Evolutionary conservation across 2,113 vertebrate species (phyloP), one percentile per base, ranked within the genome.

Genomic region (Serinus canaria): DNA sequence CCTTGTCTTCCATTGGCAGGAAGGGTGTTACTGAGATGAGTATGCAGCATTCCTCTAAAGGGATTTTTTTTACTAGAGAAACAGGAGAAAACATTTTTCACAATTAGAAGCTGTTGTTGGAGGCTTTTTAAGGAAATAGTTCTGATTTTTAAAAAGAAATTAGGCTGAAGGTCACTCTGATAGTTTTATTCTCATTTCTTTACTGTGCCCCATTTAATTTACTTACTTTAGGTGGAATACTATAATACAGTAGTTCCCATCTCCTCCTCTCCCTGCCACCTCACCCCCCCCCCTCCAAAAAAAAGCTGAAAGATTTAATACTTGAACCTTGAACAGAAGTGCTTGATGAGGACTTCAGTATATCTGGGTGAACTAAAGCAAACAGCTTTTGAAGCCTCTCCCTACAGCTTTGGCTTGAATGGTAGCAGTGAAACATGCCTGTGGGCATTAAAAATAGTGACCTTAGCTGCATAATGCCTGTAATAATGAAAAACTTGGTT

Each of bases 231-330:
- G 33, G 19, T 84, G 9, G 56, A 91, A 69, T 66, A 49, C 12
- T 60, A 2, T 25, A 68, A 56, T 30, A 33, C 46, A 69, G 79
- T 46, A 70, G 21, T 4, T 68, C 23, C 17, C 6, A 47, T 15
- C 27, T 66, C 22, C 1, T 30, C 5, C 17, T 9, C 2, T 22
- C 14, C 15, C 31, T 35, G 21, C 27, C 6, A 12, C 33, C 7
- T 6, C 13, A 9, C 8, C 6, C 8, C 3, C 5, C 11, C 7
- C 6, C 7, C 3, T 5, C 9, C 2, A 13, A 24, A 31, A 66
- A 53, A 79, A n/a, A 17, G 10, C 11, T 4, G 3, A 10, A 35
- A 55, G 28, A 83, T 11, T 55, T 80, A 41, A 31, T 25, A 35
- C 13, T 50, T 76, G 31, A 4, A 81, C 25, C 12, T 58, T 72